Base-by-base conservation (phyloP, 53 echinoderm and acorn worm species). In the Luidia sarsii region DNA sequence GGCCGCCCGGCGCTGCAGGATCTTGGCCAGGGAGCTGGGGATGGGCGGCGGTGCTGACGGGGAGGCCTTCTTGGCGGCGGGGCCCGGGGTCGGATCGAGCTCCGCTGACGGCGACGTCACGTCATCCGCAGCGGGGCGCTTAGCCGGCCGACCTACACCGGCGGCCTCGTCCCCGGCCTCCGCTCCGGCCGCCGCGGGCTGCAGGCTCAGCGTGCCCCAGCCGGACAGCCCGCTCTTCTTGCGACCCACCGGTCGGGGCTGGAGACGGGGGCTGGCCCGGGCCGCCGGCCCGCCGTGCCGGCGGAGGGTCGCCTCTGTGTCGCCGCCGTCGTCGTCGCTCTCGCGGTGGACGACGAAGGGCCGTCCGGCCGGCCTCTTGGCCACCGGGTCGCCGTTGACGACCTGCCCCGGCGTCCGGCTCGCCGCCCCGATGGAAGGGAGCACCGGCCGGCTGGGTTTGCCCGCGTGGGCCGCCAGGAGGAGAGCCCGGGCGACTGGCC, bases 401-500 rank as follows among this genome's bases (percentile, higher is more conserved):
- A 41, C 6, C 41, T 41, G 41, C 11, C 41, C 41, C 6, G 6
- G 6, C 41, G 11, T 41, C 6, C 6, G 6, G 6, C 7, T 15
- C 15, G 45, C 48, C 45, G 27, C 43, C 3, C n/a, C 30, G 20
- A 61, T 60, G 8, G 77, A 77, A 3, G 77, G 77, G 25, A 59
- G 77, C 10, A 77, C 77, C 29, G 77, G 77, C 7, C 77, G 60
- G 4, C 37, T 41, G 1, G 64, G 74, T 13, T 36, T 41, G 7
- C 74, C 74, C 18, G 57, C 74, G 14, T 39, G 27, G n/a, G n/a
- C n/a, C 6, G 6, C 11, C 41, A 11, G 41, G 11, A 77, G 48
- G 30, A 77, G 41, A 19, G 77, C 61, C 3, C 77, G 60, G 43
- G 77, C 60, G 19, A 77, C 57, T 1, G 77, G 55, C 30, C 56